Base-by-base conservation (phyloP, 2,888 invertebrate genomes). In the Adela reaumurella region DNA sequence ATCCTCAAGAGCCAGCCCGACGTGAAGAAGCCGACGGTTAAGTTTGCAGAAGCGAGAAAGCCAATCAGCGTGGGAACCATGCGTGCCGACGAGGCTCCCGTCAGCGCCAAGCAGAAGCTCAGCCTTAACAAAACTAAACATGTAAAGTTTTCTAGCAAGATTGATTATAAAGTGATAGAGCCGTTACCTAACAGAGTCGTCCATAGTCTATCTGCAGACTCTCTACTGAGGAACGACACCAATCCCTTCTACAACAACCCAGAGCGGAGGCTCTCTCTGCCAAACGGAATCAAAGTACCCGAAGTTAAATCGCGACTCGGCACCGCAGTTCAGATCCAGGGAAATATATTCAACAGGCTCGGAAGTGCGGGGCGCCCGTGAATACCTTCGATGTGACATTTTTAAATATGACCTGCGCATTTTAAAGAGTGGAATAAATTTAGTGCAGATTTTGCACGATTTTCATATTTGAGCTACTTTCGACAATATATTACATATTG, bases 121-220 rank as follows among this genome's bases (percentile, higher is more conserved):
- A n/a, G 61, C 64, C 1, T 47, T 69, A 5, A 57, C 70, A 14
- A 71, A 69, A 56, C 47, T 65, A 0, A 80, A 80, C 52, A 72
- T 77, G 80, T 80, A 0, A 79, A 80, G 53, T 80, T 80, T 52
- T 74, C 79, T 0, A 74, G 61, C 47, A 67, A 65, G 6, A 59
- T 80, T 0, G 66, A 80, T 50, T 79, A 74, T 51, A 79, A 78
- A 56, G 78, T 74, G 58, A 80, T 80, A 41, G 78, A 52, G 14
- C 52, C 48, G 19, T 43, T 56, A n/a, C 41, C 52, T 6, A 52
- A 43, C 10, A 43, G 43, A 43, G 17, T 43, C n/a, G 10, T 19
- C 8, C 43, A 43, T 3, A 35, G n/a, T 35, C 11, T 35, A 8
- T 14, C 8, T 4, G 14, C 35, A 8, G 11, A 35, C 8, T 3